A percentile compares a stretch with the other conserved stretches of the same genome.
These are phyloP conservation scores for Jordanella pulchra DNA, from an alignment of 2,797 vertebrate species.

Conservation along the genomic window DNA sequence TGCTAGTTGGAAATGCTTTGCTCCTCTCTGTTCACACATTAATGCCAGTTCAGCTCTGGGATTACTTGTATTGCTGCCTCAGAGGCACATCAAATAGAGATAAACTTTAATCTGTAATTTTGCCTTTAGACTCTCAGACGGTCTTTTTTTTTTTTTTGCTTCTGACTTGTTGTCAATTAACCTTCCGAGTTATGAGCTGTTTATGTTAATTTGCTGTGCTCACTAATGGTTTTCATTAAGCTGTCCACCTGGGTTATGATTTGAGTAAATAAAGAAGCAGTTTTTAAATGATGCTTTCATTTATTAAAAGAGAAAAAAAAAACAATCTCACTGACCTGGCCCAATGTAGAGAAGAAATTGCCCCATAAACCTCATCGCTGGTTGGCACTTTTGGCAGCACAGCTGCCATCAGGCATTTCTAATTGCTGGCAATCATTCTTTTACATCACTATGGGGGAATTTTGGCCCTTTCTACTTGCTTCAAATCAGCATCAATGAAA, in stretches of 20 bases:
- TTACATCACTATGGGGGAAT: not conserved
- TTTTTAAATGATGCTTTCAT: conserved; percentile 4
- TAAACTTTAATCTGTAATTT: conserved; percentile 10
- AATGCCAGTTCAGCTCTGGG: not conserved
- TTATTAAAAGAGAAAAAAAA: not conserved
- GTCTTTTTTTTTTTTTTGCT: not conserved
- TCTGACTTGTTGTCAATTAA: conserved; percentile 4
- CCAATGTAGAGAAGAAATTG: not conserved
- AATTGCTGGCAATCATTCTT: not conserved
- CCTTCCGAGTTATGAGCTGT: conserved; percentile 1
- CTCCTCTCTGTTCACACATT: not conserved
- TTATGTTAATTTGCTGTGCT: conserved; percentile 2
- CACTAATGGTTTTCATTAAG: not conserved
- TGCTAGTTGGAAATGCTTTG: conserved; percentile 5
- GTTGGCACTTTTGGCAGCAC: not conserved
- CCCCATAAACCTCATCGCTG: not conserved
- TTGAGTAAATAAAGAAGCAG: not conserved
- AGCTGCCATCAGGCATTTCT: not conserved
- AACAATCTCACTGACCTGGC: not conserved
- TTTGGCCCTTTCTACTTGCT: not conserved
- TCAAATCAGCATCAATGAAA: not conserved
- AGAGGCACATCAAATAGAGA: conserved; percentile 4
- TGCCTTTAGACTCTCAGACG: conserved; percentile 7
- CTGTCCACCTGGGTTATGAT: not conserved
- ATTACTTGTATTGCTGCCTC: not conserved